A percentile compares a stretch with the other conserved stretches of the same genome.
Conservation (phyloP, 2,113 vertebrate species). For the Tamias sibiricus region DNA sequence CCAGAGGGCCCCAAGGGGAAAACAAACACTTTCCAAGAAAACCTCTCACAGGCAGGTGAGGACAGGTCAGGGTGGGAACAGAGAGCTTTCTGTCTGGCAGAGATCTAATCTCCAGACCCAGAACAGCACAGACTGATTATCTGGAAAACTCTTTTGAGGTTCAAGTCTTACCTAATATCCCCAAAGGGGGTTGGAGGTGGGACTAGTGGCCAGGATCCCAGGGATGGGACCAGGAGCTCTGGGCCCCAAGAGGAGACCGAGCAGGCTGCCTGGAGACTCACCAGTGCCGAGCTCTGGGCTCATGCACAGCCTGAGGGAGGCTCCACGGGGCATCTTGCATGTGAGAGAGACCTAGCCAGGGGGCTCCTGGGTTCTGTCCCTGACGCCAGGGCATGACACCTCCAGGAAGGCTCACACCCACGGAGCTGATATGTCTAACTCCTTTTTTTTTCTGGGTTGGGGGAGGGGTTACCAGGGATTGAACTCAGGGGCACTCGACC, state of each 20-base stretch:
- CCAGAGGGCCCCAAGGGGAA: neutral
- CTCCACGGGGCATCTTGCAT: neutral
- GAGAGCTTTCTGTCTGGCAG: neutral
- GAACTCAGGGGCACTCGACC: no score
- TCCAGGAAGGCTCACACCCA: neutral
- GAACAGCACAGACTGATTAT: neutral
- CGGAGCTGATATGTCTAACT: neutral
- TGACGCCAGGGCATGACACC: no score
- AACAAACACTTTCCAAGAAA: slow-evolving; percentile 42
- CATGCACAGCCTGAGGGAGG: neutral
- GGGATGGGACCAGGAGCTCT: neutral
- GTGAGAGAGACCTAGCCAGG: neutral
- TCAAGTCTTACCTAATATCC: neutral
- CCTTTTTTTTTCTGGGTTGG: no score
- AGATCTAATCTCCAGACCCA: neutral
- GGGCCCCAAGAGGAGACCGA: neutral
- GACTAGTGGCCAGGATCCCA: neutral
- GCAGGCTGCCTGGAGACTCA: neutral
- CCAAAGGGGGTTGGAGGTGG: neutral
- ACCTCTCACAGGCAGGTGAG: neutral
- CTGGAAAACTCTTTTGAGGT: neutral
- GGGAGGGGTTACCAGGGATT: no score
- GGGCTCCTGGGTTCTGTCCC: neutral
- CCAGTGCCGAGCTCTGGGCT: neutral
- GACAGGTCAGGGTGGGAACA: neutral